Percentiles rank a stretch among this genome's conserved stretches.
Conservation (phyloP, 2,113 vertebrate species). For the Brachypodius melanocephalos region DNA sequence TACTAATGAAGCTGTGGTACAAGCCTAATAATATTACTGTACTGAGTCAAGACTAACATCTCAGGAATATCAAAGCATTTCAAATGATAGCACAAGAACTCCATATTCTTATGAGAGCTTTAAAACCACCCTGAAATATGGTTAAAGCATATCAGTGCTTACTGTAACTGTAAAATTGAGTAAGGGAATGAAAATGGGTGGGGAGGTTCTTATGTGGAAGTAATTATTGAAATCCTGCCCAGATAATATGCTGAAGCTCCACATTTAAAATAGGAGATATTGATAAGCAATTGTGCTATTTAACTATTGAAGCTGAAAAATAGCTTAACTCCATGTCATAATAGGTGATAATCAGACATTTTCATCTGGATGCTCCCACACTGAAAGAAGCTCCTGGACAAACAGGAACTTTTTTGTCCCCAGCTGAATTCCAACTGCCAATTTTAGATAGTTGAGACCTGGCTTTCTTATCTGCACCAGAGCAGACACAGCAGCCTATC, state of each 20-base stretch:
- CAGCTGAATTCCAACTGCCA: background rate
- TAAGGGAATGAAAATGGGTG: background rate
- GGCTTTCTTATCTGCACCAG: background rate
- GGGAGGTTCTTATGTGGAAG: background rate
- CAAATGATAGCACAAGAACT: background rate
- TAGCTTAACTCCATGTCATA: background rate
- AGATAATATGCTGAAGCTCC: background rate
- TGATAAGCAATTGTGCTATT: background rate
- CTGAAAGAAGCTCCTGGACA: background rate
- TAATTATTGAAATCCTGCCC: background rate
- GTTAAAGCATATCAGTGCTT: background rate
- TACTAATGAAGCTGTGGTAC: background rate
- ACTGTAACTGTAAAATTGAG: background rate
- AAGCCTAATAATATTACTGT: background rate
- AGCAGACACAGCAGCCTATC: background rate
- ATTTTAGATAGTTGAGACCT: background rate
- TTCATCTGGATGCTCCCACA: background rate
- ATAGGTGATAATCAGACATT: background rate
- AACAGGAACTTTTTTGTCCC: background rate
- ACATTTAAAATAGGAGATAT: background rate
- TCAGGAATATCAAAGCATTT: background rate
- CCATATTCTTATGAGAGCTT: background rate
- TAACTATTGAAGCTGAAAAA: background rate
- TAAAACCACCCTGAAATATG: background rate
- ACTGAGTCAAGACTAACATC: background rate